Conservation (phyloP, 2,113 vertebrate genomes). For the Ammodytes dubius region DNA sequence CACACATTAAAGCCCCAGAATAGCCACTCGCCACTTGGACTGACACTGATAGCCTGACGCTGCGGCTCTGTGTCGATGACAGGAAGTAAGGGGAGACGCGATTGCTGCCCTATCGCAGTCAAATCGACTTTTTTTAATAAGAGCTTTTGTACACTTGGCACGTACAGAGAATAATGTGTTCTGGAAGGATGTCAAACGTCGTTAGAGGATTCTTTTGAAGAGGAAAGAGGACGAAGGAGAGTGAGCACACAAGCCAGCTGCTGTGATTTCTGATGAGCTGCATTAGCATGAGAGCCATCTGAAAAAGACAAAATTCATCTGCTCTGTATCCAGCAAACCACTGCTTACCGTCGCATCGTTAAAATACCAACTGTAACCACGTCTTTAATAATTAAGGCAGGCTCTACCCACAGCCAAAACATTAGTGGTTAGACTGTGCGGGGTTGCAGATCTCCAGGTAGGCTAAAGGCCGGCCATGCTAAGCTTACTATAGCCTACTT, state of each 20-base stretch:
- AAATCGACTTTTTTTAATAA: slow-evolving; percentile 46
- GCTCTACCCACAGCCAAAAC: slow-evolving; percentile 56
- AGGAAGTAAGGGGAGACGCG: slow-evolving; percentile 68
- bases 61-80: slow-evolving; percentile 37
- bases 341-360: slow-evolving; percentile 15
- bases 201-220: slow-evolving; percentile 44
- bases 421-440: slow-evolving; percentile 49
- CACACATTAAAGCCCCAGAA: slow-evolving; percentile 48
- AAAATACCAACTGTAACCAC: slow-evolving; percentile 1
- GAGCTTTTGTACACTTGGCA: slow-evolving; percentile 53
- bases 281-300: slow-evolving; percentile 33
- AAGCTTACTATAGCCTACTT: neutral
- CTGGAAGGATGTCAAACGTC: slow-evolving; percentile 53
- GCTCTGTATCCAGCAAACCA: slow-evolving; percentile 15
- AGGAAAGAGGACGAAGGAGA: slow-evolving; percentile 30
- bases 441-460: slow-evolving; percentile 66
- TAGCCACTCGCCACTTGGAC: slow-evolving; percentile 38
- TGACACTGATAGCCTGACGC: slow-evolving; percentile 61
- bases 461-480: slow-evolving; percentile 39
- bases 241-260: slow-evolving; percentile 24
- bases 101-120: slow-evolving; percentile 58
- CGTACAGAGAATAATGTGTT: slow-evolving; percentile 37
- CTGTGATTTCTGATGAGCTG: slow-evolving; percentile 43
- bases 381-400: slow-evolving; percentile 34
- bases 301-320: slow-evolving; percentile 28